A percentile compares a stretch with the other conserved stretches of the same genome.
Conservation (phyloP, 1,140 invertebrate genomes). For the Diorhabda carinulata region DNA sequence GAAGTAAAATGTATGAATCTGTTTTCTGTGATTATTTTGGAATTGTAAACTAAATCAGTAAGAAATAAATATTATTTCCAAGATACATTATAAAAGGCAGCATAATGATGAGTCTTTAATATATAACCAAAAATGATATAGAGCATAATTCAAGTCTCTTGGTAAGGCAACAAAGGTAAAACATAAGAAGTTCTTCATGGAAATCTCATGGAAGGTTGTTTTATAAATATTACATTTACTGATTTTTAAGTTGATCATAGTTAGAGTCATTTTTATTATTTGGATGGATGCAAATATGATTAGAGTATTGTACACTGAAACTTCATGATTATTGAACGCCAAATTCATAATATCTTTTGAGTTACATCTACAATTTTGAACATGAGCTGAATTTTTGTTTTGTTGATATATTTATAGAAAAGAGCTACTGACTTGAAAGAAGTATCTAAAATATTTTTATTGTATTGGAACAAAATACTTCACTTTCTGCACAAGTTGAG, state of each 20-base stretch:
- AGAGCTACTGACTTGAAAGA: too few species aligned
- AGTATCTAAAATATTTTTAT: too few species aligned
- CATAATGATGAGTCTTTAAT: conserved; percentile 23
- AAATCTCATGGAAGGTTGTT: conserved; percentile 14
- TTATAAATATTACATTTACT: conserved; percentile 14
- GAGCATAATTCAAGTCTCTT: not conserved
- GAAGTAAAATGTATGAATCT: too few species aligned
- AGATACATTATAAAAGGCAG: conserved; percentile 12
- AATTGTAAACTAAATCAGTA: too few species aligned
- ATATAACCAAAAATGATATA: conserved; percentile 1
- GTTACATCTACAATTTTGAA: too few species aligned
- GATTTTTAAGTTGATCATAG: conserved; percentile 4
- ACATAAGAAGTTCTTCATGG: conserved; percentile 13
- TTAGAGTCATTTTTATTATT: conserved; percentile 15
- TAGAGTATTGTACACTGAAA: not conserved
- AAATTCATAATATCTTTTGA: too few species aligned
- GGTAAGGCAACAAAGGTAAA: conserved; percentile 17
- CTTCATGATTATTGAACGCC: not conserved
- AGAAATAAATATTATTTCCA: too few species aligned
- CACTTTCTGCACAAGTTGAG: too few species aligned
- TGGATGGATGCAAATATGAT: conserved; percentile 5
- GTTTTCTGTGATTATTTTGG: too few species aligned
- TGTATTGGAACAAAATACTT: too few species aligned
- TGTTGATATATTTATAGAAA: too few species aligned
- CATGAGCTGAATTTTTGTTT: too few species aligned